Evolutionary conservation across 1,140 invertebrate genomes (phyloP).

Genomic region (Atopsyche davidsoni): DNA sequence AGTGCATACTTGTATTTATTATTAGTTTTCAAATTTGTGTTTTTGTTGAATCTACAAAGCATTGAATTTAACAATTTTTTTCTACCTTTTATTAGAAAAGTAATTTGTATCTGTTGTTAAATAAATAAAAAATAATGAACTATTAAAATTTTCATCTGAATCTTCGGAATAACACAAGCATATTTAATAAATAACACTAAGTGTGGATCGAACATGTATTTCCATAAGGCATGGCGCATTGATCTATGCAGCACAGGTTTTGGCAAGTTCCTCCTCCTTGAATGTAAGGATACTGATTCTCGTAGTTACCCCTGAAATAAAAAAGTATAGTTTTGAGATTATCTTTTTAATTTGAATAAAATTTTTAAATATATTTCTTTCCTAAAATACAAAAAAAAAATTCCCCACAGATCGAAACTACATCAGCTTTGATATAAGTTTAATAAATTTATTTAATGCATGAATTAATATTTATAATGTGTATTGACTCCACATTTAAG

Average conservation of each 20-base stretch:
- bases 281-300: slow-evolving; percentile 5
- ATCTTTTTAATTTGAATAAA: neutral
- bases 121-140: too few species aligned
- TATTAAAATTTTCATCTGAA: too few species aligned
- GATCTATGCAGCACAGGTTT: slow-evolving; percentile 7
- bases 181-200: too few species aligned
- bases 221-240: slow-evolving; percentile 11
- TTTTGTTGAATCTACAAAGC: too few species aligned
- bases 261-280: slow-evolving; percentile 12
- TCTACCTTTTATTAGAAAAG: too few species aligned
- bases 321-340: neutral
- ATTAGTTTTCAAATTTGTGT: too few species aligned
- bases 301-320: slow-evolving; percentile 15
- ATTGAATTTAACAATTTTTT: too few species aligned
- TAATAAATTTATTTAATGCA: neutral
- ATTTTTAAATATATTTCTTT: neutral
- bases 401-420: neutral
- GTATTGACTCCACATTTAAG: too few species aligned
- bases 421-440: neutral
- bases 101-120: too few species aligned
- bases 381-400: neutral
- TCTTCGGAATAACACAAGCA: too few species aligned
- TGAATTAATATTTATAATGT: neutral
- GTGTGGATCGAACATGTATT: neutral
- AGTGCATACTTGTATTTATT: too few species aligned